Evolutionary conservation across 2,113 vertebrate species (phyloP), one percentile per base, ranked within the genome.

Genomic region (Speoplatyrhinus poulsoni): DNA sequence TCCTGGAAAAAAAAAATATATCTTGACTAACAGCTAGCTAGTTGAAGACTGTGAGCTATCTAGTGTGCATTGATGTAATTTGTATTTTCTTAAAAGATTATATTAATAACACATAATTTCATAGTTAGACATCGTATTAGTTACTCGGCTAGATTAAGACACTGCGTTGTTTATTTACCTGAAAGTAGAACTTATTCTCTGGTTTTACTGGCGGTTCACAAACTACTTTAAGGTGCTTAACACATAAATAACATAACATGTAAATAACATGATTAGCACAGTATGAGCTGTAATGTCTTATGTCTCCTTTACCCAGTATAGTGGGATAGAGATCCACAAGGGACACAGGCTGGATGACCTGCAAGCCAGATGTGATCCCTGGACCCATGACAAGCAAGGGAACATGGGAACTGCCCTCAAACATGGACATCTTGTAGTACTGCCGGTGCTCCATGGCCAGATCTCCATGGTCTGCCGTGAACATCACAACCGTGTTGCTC

Each of bases 371-470:
- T 72, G 80, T 91, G 60, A 98, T 67, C 1, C 90, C 87, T 0
- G 96, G 95, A 0, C 97, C 98, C 94, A 93, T 95, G 56, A 96
- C 82, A 70, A 98, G 36, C 57, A 99, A 91, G 11, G 98, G 96
- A 71, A 99, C 72, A 16, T 96, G 98, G 13, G 94, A 93, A 59
- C 98, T 99, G 67, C 95, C 96, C 87, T 99, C 96, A 68, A 96
- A 98, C 98, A 99, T 98, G 58, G 97, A 99, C 98, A 99, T 99
- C 90, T 99, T 99, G 73, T 98, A 99, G 87, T 97, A 99, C 88
- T 99, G 97, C 17, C 94, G 92, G 85, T 99, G 98, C 41, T 99
- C 97, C 96, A 99, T 98, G 26, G 98, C 96, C 36, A 99, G 87
- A 60, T 99, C 98, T 9, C 97, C 97, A 0, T 99, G 98, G 85